Conservation (phyloP, 2,113 vertebrate species). For the Climacteris rufus region DNA sequence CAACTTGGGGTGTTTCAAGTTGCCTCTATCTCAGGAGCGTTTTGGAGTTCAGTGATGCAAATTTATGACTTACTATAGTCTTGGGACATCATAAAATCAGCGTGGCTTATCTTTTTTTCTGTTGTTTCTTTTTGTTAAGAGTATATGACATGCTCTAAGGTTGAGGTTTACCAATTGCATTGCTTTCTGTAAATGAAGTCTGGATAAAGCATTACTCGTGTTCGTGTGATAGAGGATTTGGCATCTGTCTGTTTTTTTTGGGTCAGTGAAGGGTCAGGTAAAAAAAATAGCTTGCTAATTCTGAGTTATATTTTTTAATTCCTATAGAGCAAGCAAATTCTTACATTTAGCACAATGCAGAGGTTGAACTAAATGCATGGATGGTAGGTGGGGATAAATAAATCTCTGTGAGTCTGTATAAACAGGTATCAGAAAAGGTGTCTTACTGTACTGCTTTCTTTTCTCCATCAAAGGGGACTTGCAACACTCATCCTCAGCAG, state of each 20-base stretch:
- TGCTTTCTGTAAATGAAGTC: background rate
- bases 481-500: background rate
- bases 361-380: background rate
- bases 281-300: background rate
- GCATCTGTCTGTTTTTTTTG: background rate
- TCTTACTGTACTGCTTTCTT: background rate
- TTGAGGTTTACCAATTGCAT: background rate
- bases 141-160: background rate
- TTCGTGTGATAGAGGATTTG: background rate
- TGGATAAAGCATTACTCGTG: background rate
- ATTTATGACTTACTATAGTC: background rate
- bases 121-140: background rate
- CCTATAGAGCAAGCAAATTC: background rate
- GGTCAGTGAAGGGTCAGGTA: background rate
- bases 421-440: background rate
- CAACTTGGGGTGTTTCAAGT: background rate
- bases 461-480: background rate
- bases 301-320: background rate
- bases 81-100: background rate
- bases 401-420: background rate
- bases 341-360: background rate
- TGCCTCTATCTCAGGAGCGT: rapidly evolving
- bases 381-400: background rate
- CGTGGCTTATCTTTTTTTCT: background rate
- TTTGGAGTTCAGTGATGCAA: background rate